Conservation (phyloP, 2,113 vertebrate genomes). For the Protobothrops mucrosquamatus region DNA sequence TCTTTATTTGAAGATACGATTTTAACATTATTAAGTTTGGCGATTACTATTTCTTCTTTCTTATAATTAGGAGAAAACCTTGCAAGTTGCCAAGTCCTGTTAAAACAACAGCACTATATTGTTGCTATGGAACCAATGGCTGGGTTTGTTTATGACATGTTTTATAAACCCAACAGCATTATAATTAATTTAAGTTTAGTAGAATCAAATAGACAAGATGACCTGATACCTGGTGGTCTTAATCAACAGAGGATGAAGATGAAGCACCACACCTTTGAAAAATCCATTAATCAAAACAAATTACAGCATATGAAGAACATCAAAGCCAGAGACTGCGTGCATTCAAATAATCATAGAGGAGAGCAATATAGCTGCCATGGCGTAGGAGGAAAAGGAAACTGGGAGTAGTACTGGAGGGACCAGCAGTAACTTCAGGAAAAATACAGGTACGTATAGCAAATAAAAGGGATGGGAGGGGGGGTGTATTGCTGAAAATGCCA, state of each 20-base stretch:
- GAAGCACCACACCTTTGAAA: slow-evolving; percentile 57
- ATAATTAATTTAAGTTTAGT: slow-evolving; percentile 54
- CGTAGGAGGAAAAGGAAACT: slow-evolving; percentile 49
- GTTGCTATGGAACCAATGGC: slow-evolving; percentile 48
- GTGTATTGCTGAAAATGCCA: slow-evolving; percentile 18
- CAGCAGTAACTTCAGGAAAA: slow-evolving; percentile 1
- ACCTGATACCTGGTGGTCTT: slow-evolving; percentile 59
- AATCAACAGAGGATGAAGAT: slow-evolving; percentile 59
- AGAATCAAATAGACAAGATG: slow-evolving; percentile 56
- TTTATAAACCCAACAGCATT: slow-evolving; percentile 55
- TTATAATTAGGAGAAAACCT: background rate
- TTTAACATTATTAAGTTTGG: slow-evolving; percentile 29
- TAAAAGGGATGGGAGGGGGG: background rate
- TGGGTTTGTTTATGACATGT: slow-evolving; percentile 45
- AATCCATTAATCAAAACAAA: slow-evolving; percentile 68
- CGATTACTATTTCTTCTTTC: background rate
- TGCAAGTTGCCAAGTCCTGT: slow-evolving; percentile 34
- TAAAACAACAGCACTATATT: slow-evolving; percentile 38
- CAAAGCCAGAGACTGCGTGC: slow-evolving; percentile 44
- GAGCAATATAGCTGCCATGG: slow-evolving; percentile 54
- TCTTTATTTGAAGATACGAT: background rate
- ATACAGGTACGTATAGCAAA: slow-evolving; percentile 11
- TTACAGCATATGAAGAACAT: slow-evolving; percentile 50
- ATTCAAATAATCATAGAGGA: slow-evolving; percentile 54
- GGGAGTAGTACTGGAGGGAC: background rate